Base-by-base conservation (phyloP, 2,888 invertebrate genomes). In the Tetramorium bicarinatum region DNA sequence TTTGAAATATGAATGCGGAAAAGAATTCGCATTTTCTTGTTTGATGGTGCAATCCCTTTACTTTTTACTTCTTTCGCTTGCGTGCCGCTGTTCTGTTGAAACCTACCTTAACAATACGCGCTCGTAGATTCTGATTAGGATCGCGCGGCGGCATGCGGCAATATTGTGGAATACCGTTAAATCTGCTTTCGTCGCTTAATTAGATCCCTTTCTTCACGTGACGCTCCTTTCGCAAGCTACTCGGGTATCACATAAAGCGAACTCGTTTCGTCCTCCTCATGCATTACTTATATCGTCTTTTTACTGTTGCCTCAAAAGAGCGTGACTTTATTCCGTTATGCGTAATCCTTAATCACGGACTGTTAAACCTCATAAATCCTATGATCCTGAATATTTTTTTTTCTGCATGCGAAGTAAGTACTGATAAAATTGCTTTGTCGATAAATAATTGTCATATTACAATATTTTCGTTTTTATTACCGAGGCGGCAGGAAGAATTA, bases 121-220 rank as follows among this genome's bases (percentile, higher is more conserved):
- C 71, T 85, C 79, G 71, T 85, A 80, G 67, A 83, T 81, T 83
- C 81, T 67, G 85, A 85, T 81, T 76, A 83, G 61, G 61, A 69
- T 74, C 71, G 71, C 71, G 61, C 74, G 34, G 29, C 66, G 72
- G 49, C 44, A 44, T 21, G 44, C 47, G 56, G 61, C 62, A 82
- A 76, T 83, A 83, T 61, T 59, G 21, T 52, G 67, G 64, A 75
- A 49, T 81, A 84, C 34, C 75, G 61, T 59, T 82, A 84, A 82
- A 84, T 84, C 59, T 52, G 64, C 25, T 84, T 82, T 76, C 67
- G 54, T 66, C 54, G 54, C 41, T 67, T 77, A 77, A 67, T 77
- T 67, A 77, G 29, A 15, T 67, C 54, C 67, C 54, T 77, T 67
- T 77, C 52, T 77, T 67, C 38, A 49, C 49, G 21, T 18, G 38